Evolutionary conservation across 2,888 invertebrate species (phyloP).

Genomic region (Selenia dentaria): DNA sequence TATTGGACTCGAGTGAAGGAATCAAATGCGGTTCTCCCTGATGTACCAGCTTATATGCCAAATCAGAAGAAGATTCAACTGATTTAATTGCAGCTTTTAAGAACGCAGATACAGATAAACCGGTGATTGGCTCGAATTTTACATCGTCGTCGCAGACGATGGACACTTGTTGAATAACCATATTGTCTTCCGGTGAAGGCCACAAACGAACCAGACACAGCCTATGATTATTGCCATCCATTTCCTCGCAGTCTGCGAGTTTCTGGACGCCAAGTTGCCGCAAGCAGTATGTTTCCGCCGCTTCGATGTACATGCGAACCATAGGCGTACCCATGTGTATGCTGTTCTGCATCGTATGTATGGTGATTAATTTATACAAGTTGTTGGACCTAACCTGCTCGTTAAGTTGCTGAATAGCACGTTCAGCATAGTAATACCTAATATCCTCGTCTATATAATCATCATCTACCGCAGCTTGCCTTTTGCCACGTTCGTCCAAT

Average conservation of each 20-base stretch:
- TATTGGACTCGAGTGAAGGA: conserved; percentile 54
- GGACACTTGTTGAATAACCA: conserved; percentile 48
- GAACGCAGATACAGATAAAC: conserved; percentile 49
- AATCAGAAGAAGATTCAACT: conserved; percentile 48
- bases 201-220: conserved; percentile 62
- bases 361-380: conserved; percentile 59
- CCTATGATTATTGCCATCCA: conserved; percentile 56
- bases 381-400: conserved; percentile 50
- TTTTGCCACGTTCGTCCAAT: conserved; percentile 35
- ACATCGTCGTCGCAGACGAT: conserved; percentile 63
- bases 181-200: conserved; percentile 64
- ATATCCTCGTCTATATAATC: conserved; percentile 62
- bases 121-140: conserved; percentile 55
- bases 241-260: conserved; percentile 59
- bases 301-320: conserved; percentile 65
- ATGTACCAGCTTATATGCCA: conserved; percentile 53
- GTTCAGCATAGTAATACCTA: conserved; percentile 60
- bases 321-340: conserved; percentile 51
- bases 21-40: conserved; percentile 59
- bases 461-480: conserved; percentile 47
- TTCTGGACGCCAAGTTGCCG: conserved; percentile 44
- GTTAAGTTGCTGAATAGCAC: conserved; percentile 55
- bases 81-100: conserved; percentile 49
- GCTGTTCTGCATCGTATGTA: conserved; percentile 53
- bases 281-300: conserved; percentile 62